phyloP scores from a whole-genome alignment of 2,797 vertebrate species.

The Acipenser ruthenus region DNA sequence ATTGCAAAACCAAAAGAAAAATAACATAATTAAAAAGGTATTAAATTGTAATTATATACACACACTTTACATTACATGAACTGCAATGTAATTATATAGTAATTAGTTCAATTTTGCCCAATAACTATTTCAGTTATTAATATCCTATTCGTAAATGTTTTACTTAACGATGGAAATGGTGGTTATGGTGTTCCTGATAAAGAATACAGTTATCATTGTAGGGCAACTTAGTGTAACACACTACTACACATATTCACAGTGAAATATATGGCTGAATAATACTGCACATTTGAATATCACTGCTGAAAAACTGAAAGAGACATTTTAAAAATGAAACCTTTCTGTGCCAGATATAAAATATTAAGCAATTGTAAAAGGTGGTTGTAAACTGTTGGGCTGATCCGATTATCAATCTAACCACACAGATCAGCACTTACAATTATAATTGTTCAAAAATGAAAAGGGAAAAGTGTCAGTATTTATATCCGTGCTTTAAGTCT shows the following conservation, averaged over 20 bases:
- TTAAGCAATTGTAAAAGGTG: neutral
- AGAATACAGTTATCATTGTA: neutral
- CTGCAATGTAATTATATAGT: conserved; percentile 1
- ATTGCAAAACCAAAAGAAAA: conserved; percentile 5
- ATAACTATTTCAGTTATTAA: conserved; percentile 4
- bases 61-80: neutral
- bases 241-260: neutral
- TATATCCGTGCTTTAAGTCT: neutral
- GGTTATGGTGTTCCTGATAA: neutral
- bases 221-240: neutral
- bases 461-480: neutral
- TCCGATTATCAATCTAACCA: neutral
- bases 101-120: conserved; percentile 7
- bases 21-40: conserved; percentile 5
- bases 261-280: neutral
- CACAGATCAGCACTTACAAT: neutral
- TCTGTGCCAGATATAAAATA: too few species aligned
- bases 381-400: neutral
- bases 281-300: conserved; percentile 4
- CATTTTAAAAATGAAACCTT: neutral
- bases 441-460: neutral
- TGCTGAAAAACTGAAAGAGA: neutral
- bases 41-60: conserved; percentile 5
- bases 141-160: conserved; percentile 9
- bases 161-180: neutral